Base-by-base conservation (phyloP, 2,113 vertebrate species). In the Cyanoderma ruficeps region DNA sequence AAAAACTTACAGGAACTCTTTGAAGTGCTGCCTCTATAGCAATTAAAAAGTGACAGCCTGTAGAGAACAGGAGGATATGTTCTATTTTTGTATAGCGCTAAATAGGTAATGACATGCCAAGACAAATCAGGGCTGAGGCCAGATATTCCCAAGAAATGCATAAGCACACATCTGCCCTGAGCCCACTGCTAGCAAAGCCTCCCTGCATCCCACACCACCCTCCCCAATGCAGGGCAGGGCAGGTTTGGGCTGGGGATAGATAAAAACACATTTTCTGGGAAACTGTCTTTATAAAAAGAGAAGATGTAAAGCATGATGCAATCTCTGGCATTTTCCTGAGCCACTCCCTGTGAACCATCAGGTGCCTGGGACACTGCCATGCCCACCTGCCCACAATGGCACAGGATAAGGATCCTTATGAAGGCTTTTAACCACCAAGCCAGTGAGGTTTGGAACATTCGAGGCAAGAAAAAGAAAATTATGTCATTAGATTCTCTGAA, bases 41-140 rank as follows among this genome's bases (percentile, higher is more conserved):
- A 96, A 94, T 96, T 95, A 95, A 91, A 84, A 91, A 94, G 65
- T 37, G n/a, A 82, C 91, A 95, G 91, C 30, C 91, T 92, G 80
- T 39, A 69, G 41, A 56, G 69, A 91, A 82, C 83, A 89, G 77
- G 86, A 81, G 33, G 81, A 41, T 60, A 72, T 1, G 2, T 25
- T 68, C 77, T 94, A 82, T 87, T 94, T 94, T 41, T 79, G 53
- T 50, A 9, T 7, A 27, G 60, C 75, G 42, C 60, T 87, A 75
- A 82, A 92, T 37, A 94, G 91, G 65, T 89, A 94, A 78, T 16
- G 41, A 42, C 76, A 79, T n/a, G 65, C 89, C 88, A 83, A 94
- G 64, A 77, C 17, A 93, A 89, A 81, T 52, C 53, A 57, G 77
- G 44, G 37, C 76, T n/a, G 79, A 22, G 64, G 85, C 64, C 87